Evolutionary conservation across 1,140 invertebrate genomes (phyloP), one percentile per base, ranked within the genome.

Genomic region (Anadara kagoshimensis): DNA sequence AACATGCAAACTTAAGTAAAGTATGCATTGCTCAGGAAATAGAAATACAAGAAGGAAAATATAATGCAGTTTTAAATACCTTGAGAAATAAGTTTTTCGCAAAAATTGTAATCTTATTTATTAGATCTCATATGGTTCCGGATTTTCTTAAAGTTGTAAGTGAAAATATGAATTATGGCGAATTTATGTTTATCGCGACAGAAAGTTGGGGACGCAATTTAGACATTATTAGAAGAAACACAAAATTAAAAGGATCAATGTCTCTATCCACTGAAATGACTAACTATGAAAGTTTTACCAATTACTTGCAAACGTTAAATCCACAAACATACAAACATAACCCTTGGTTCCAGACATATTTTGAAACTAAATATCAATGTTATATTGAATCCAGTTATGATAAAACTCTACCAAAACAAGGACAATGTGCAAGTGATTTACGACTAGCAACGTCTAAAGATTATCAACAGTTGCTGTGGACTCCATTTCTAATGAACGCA

Each of bases 401-500:
- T 36, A 36, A 36, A 7, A 7, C 29, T 3, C 7, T 36, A 20
- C 7, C 12, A 36, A 18, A 61, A 57, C 44, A 24, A 58, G 8
- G 20, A 26, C 2, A 51, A 36, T 11, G 12, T 47, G 22, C 24
- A 18, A 7, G 7, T 51, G 26, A 68, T 43, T 36, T 36, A 59
- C n/a, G 14, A 10, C 12, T n/a, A 29, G 12, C 20, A 16, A 45
- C 20, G 20, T 47, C 10, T 47, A 7, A 20, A 14, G 36, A 20
- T n/a, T 41, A 1, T 16, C 45, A 14, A 16, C 24, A 72, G 44
- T 61, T 58, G 47, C 20, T 65, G 16, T 72, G 69, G 69, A 72
- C 69, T 16, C 43, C 69, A 10, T 72, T 72, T 51, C 61, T 54
- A 1, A 29, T 65, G 43, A 64, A 65, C 36, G 69, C 69, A 3